phyloP scores from a whole-genome alignment of 2,113 vertebrate genomes.

The Hucho hucho region DNA sequence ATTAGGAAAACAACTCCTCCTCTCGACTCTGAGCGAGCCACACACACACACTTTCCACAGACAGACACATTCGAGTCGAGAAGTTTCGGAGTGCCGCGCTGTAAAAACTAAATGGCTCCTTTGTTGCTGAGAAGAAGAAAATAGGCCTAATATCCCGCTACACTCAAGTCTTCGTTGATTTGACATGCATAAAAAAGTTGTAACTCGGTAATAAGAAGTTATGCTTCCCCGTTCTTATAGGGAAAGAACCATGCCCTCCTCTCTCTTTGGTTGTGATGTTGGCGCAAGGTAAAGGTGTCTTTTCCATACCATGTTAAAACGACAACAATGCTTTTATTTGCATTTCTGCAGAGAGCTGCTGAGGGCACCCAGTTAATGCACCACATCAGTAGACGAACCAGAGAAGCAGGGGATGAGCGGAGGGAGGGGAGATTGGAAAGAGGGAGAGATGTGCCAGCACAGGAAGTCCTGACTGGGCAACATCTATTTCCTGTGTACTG shows the following conservation, averaged over 20 bases:
- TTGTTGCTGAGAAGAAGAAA: not conserved
- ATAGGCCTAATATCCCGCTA: not conserved
- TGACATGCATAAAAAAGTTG: not conserved
- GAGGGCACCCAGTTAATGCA: not conserved
- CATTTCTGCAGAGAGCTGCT: not conserved
- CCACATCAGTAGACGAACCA: not conserved
- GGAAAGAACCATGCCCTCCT: not conserved
- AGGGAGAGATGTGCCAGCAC: slow-evolving; percentile 3
- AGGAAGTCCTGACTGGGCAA: slow-evolving; percentile 56
- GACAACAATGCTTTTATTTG: not conserved
- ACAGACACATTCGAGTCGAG: too few species aligned
- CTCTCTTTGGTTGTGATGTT: not conserved
- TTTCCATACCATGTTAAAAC: not conserved
- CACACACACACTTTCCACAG: not conserved
- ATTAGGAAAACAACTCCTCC: not conserved
- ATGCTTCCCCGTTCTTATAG: not conserved
- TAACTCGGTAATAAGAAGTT: not conserved
- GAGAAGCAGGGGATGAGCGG: not conserved
- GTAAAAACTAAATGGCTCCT: not conserved
- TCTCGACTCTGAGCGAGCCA: not conserved
- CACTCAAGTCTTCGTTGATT: not conserved
- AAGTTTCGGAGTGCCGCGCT: not conserved
- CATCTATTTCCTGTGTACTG: slow-evolving; percentile 41
- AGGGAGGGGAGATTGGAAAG: not conserved
- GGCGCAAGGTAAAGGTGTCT: not conserved